Percentiles rank a stretch among this genome's conserved stretches.
Conservation (phyloP, 2,888 invertebrate species). For the Sinotaia quadrata region DNA sequence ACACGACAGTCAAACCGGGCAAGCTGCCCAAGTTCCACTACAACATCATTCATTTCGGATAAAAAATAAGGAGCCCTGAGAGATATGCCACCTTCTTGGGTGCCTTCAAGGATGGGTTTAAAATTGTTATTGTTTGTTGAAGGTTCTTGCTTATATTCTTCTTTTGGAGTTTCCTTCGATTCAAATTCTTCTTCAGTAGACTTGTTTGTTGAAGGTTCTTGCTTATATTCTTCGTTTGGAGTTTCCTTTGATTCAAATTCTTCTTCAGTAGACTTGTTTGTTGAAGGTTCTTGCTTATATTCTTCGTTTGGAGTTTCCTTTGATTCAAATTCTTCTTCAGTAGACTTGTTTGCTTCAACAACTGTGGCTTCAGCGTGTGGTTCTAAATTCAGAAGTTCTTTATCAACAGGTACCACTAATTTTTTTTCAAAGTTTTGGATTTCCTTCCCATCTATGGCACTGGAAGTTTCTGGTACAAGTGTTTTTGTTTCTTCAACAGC, state of each 20-base stretch:
- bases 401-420: background rate
- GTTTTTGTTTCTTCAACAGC: constrained; percentile 1
- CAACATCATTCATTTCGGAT: constrained; percentile 62
- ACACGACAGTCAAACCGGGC: constrained; percentile 68
- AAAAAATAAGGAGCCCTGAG: constrained; percentile 49
- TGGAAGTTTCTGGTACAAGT: background rate
- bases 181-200: background rate
- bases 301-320: background rate
- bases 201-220: background rate
- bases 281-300: too few relatives aligned
- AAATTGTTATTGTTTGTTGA: too few relatives aligned
- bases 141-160: too few relatives aligned
- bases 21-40: constrained; percentile 58
- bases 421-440: constrained; percentile 13
- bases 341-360: constrained; percentile 1
- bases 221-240: too few relatives aligned
- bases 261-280: constrained; percentile 10
- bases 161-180: background rate
- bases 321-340: constrained; percentile 11
- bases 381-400: too few relatives aligned
- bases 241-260: constrained; percentile 21
- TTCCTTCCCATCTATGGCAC: too few relatives aligned
- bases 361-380: too few relatives aligned
- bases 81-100: constrained; percentile 4
- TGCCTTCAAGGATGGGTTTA: constrained; percentile 15